A percentile compares a stretch with the other conserved stretches of the same genome.
Conservation (phyloP, 2,888 invertebrate species). For the Xestobium rufovillosum region DNA sequence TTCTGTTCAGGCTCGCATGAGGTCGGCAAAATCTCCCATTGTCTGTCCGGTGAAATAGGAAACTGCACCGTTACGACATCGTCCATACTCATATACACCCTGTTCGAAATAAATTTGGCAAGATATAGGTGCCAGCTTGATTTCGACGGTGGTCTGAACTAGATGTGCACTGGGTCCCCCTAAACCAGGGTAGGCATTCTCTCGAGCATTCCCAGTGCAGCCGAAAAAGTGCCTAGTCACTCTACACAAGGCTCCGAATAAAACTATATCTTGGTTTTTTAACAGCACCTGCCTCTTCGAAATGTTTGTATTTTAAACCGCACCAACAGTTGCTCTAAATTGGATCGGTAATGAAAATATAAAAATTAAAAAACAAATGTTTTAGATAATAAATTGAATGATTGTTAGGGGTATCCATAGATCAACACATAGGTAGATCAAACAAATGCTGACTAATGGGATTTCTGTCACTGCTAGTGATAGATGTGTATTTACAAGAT, state of each 20-base stretch:
- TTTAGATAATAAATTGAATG: too few relatives aligned
- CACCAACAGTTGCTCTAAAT: too few relatives aligned
- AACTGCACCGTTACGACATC: conserved; percentile 15
- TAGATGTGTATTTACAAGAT: conserved; percentile 20
- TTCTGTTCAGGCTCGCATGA: conserved; percentile 37
- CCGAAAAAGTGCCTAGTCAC: conserved; percentile 32
- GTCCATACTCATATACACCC: conserved; percentile 4
- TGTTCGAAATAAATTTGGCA: too few relatives aligned
- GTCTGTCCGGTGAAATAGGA: conserved; percentile 14
- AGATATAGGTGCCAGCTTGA: too few relatives aligned
- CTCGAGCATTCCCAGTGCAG: conserved; percentile 30
- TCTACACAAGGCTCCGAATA: conserved; percentile 31
- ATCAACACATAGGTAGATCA: too few relatives aligned
- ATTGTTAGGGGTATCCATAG: too few relatives aligned
- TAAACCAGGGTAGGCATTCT: conserved; percentile 30
- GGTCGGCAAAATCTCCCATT: conserved; percentile 38
- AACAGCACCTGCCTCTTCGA: conserved; percentile 28
- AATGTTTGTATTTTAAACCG: too few relatives aligned
- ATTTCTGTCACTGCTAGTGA: conserved; percentile 20
- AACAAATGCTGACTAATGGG: conserved; percentile 23
- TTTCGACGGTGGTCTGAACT: conserved; percentile 24
- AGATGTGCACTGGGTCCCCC: conserved; percentile 19
- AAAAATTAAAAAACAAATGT: too few relatives aligned
- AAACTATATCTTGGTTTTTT: conserved; percentile 24
- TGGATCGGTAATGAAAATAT: too few relatives aligned